Evolutionary conservation across 2,797 vertebrate species (phyloP), one percentile per base, ranked within the genome.

Genomic region (Arctocebus calabarensis): DNA sequence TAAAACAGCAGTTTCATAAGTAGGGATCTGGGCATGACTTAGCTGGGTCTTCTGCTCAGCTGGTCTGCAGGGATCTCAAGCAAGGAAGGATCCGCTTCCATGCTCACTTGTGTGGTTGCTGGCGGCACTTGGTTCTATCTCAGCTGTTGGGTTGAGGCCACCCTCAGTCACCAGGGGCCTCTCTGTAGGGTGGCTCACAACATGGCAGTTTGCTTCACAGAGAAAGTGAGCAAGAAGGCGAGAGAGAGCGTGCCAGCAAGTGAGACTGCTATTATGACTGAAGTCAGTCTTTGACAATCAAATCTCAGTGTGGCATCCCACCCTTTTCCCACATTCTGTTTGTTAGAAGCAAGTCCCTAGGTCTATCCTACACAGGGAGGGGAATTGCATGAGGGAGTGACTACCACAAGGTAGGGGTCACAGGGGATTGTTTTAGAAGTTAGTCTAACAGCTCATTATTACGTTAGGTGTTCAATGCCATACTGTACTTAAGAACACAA

Each of bases 1-100:
- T 82, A 61, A 93, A 90, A 55, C 13, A 88, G 71, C 5, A n/a
- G 34, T 84, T 68, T 87, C 82, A 89, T 59, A 77, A 6, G 55
- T 87, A 83, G 70, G 17, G 71, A 88, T 40, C 55, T 43, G 29
- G 29, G 59, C 7, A 7, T 32, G 27, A 52, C 32, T 81, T 88
- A 61, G 55, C 23, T 57, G 57, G 37, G 13, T 74, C 23, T n/a
- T 62, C 52, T 74, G 57, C 45, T 93, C 27, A 71, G 5, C 20
- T 45, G 22, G 1, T 48, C 27, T 55, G 32, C 68, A 66, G 70
- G 52, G 61, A 92, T 68, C 70, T 78, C 78, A 82, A 40, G 20
- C n/a, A n/a, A 40, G 9, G 17, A 66, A 86, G 29, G 22, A 17
- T 13, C 10, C 14, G 10, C 78, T 70, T 88, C 7, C 19, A 0